Percentiles rank a stretch among this genome's conserved stretches.
These are phyloP conservation scores for Melanotaenia trifasciata DNA, from an alignment of 2,797 vertebrate genomes.

Conservation along the genomic window DNA sequence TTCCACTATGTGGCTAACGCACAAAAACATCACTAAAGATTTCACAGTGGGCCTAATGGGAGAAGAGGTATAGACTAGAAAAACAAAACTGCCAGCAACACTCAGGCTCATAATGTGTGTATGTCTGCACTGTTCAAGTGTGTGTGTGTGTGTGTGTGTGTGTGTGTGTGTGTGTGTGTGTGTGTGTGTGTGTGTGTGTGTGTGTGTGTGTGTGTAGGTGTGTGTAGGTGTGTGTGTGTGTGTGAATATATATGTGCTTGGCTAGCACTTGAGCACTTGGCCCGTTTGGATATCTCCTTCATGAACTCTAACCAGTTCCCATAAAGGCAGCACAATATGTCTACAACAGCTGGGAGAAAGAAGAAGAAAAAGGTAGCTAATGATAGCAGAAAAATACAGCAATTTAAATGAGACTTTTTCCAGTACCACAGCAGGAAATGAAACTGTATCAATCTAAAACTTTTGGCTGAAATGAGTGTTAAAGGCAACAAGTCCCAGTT, in stretches of 20 bases:
- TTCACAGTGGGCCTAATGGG: slow-evolving; percentile 72
- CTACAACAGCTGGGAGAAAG: slow-evolving; percentile 51
- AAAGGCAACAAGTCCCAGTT: not conserved
- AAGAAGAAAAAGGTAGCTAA: slow-evolving; percentile 34
- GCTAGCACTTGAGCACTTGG: slow-evolving; percentile 50
- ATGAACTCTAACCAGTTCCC: slow-evolving; percentile 72
- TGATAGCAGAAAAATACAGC: slow-evolving; percentile 15
- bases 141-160: not conserved
- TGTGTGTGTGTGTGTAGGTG: too few relatives aligned
- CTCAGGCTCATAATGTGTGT: slow-evolving; percentile 51
- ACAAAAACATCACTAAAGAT: slow-evolving; percentile 75
- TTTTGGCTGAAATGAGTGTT: slow-evolving; percentile 15
- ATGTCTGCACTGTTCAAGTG: slow-evolving; percentile 7
- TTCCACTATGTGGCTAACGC: slow-evolving; percentile 71
- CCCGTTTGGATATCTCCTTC: slow-evolving; percentile 75
- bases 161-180: too few relatives aligned
- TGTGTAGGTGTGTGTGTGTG: not conserved
- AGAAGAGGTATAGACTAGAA: slow-evolving; percentile 71
- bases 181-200: too few relatives aligned
- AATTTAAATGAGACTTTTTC: slow-evolving; percentile 33
- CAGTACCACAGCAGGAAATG: slow-evolving; percentile 31
- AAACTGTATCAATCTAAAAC: slow-evolving; percentile 34
- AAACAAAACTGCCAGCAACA: slow-evolving; percentile 72
- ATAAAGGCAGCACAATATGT: slow-evolving; percentile 65
- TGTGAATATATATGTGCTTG: slow-evolving; percentile 50